Evolutionary conservation across 2,888 invertebrate species (phyloP), one percentile per base, ranked within the genome.

Genomic region (Parnassius glacialis): DNA sequence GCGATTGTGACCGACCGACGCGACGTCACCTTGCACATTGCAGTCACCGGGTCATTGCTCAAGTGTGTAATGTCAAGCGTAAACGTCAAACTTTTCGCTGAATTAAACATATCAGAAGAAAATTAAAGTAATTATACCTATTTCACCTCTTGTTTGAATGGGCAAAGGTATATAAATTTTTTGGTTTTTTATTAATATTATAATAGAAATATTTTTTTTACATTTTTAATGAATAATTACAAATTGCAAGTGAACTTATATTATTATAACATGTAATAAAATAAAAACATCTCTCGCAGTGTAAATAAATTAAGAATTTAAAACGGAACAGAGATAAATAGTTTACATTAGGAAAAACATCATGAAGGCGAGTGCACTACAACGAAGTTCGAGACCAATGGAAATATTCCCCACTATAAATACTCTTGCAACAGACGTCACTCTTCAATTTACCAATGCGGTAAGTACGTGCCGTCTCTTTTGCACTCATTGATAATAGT

Each of bases 361-460:
- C 25, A 47, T 43, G 11, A 48, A 54, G n/a, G 44, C 25, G 47
- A 68, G 64, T 59, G 65, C 71, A 75, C 70, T 69, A 69, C 66
- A 65, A 76, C 74, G 67, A 67, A 68, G 66, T 70, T 65, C 68
- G 68, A 70, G 78, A 67, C 73, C 78, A 81, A 76, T 80, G 70
- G 53, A 67, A 74, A 78, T 70, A 70, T 74, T 72, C 73, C 70
- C 75, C 71, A 65, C 71, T 70, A 74, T 64, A 70, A 72, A 69
- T 69, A 71, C 72, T 74, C 72, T 73, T 77, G 75, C 76, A 77
- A 72, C 75, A 74, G 66, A 78, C 81, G 78, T 79, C 78, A 81
- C 74, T 74, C 68, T 54, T 16, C 25, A 48, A 61, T 76, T 73
- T 74, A 75, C 79, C 80, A 80, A 79, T 74, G 71, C 76, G 71